Evolutionary conservation across 2,888 invertebrate species (phyloP).

Genomic region (Lepidochrysops patricia): DNA sequence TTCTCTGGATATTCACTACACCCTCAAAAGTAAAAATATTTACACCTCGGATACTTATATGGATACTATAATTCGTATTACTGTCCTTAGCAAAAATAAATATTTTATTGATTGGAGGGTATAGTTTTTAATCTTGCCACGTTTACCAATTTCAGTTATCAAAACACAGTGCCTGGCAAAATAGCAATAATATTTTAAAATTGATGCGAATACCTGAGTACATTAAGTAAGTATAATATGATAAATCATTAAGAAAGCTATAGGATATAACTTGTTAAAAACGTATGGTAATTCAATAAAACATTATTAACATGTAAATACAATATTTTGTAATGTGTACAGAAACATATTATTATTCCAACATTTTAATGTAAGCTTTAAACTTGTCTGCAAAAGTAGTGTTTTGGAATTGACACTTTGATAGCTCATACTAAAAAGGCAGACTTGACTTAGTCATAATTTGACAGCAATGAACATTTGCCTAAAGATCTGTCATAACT

Average conservation of each 20-base stretch:
- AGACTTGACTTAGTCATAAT: too few relatives aligned
- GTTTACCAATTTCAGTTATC: background rate
- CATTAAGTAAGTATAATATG: background rate
- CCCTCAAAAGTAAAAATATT: too few relatives aligned
- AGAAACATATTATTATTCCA: background rate
- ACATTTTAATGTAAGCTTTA: background rate
- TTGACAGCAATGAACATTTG: background rate
- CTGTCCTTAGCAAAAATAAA: too few relatives aligned
- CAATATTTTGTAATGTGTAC: background rate
- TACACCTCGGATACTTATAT: too few relatives aligned
- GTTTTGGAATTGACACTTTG: background rate
- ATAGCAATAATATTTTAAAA: slow-evolving; percentile 6
- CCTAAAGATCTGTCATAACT: too few relatives aligned
- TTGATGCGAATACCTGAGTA: slow-evolving; percentile 2
- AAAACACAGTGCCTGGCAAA: slow-evolving; percentile 8
- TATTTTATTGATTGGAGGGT: too few relatives aligned
- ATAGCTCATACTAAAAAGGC: background rate
- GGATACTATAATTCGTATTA: too few relatives aligned
- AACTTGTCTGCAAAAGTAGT: background rate
- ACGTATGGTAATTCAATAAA: background rate
- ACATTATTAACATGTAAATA: background rate
- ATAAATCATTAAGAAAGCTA: slow-evolving; percentile 2
- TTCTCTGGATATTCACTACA: too few relatives aligned
- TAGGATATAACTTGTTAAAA: background rate
- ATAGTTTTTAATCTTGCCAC: background rate